Percentiles rank a stretch among this genome's conserved stretches.
These are phyloP conservation scores for Trissolcus basalis DNA, from an alignment of 1,140 invertebrate genomes.

Conservation along the genomic window DNA sequence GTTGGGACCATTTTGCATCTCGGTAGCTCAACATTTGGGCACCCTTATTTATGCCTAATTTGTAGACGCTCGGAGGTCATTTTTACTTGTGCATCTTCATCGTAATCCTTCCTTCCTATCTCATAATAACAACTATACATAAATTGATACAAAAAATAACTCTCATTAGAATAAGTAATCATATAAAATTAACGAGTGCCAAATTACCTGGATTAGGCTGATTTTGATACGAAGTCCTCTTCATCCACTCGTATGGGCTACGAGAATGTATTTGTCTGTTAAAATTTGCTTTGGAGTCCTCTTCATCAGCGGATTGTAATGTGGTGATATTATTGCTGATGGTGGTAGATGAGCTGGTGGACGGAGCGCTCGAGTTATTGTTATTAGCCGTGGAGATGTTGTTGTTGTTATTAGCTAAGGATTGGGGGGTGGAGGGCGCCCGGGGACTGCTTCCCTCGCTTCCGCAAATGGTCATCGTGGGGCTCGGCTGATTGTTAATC, in stretches of 20 bases:
- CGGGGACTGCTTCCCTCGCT: conserved; percentile 83
- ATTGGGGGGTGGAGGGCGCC: conserved; percentile 61
- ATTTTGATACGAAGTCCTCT: conserved; percentile 87
- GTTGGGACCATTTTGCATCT: too few relatives aligned
- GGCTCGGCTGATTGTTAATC: conserved; percentile 69
- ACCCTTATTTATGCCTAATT: too few relatives aligned
- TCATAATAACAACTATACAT: too few relatives aligned
- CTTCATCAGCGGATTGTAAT: not conserved
- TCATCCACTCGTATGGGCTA: conserved; percentile 93
- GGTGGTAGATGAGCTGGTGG: conserved; percentile 1
- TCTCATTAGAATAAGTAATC: too few relatives aligned
- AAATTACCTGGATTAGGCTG: conserved; percentile 86
- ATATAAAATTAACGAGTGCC: conserved; percentile 43
- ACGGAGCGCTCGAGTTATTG: conserved; percentile 28
- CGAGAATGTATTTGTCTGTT: conserved; percentile 81
- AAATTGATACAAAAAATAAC: too few relatives aligned
- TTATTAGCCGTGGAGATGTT: conserved; percentile 27
- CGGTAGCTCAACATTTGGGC: too few relatives aligned
- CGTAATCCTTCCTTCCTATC: too few relatives aligned
- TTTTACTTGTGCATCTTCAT: too few relatives aligned
- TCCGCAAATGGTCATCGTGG: conserved; percentile 80
- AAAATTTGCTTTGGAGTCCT: conserved; percentile 46
- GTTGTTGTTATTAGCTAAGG: conserved; percentile 27
- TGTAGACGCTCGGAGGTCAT: too few relatives aligned
- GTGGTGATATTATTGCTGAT: not conserved